Conservation (phyloP, 2,888 invertebrate species). For the Pardosa pseudoannulata region DNA sequence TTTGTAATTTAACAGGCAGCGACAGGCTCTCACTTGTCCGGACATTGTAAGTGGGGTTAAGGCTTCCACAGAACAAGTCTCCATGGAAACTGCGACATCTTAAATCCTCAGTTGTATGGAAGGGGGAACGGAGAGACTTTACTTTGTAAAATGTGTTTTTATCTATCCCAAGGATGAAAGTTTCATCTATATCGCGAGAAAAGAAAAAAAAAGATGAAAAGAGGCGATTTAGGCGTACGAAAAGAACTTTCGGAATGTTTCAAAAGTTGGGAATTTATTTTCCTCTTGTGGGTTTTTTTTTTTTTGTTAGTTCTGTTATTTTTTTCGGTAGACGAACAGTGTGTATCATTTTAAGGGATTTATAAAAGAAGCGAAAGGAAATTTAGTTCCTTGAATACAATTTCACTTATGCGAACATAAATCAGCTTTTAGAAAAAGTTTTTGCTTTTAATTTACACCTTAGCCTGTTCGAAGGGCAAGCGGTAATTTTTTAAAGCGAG, state of each 20-base stretch:
- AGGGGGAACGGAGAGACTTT: background rate
- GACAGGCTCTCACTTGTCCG: too few relatives aligned
- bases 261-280: too few relatives aligned
- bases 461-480: too few relatives aligned
- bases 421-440: background rate
- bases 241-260: too few relatives aligned
- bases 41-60: too few relatives aligned
- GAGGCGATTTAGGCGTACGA: background rate
- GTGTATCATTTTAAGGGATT: background rate
- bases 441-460: too few relatives aligned
- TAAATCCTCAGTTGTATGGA: background rate
- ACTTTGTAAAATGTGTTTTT: background rate
- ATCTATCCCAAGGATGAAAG: background rate
- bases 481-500: too few relatives aligned
- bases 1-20: too few relatives aligned
- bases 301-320: too few relatives aligned
- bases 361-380: background rate
- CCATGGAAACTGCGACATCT: background rate
- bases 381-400: background rate
- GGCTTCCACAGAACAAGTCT: background rate
- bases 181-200: background rate
- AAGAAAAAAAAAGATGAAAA: background rate
- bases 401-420: background rate
- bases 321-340: too few relatives aligned
- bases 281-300: too few relatives aligned